These are phyloP conservation scores for Cynopterus brachyotis DNA, from an alignment of 2,113 vertebrate genomes.

Conservation along the genomic window DNA sequence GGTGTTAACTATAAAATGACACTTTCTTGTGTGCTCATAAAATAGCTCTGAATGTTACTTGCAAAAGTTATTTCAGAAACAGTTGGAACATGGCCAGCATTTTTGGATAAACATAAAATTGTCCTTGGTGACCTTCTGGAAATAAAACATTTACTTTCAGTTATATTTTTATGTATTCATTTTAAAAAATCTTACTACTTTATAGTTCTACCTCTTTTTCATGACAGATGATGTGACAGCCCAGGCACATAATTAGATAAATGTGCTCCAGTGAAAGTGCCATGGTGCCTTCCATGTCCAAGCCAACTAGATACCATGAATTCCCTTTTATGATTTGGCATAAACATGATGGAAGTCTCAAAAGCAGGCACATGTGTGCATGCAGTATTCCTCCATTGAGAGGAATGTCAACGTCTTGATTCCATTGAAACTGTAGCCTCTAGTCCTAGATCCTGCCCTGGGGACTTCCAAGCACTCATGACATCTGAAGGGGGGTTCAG, in stretches of 20 bases:
- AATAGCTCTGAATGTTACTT: neutral
- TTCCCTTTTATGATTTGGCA: neutral
- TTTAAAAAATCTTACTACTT: neutral
- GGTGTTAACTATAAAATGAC: neutral
- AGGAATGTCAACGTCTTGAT: no score
- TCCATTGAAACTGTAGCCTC: no score
- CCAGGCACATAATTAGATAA: neutral
- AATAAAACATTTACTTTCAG: neutral
- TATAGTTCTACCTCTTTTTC: neutral
- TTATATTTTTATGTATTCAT: neutral
- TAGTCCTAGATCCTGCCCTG: neutral
- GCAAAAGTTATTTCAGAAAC: neutral
- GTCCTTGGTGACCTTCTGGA: neutral
- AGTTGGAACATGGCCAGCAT: neutral
- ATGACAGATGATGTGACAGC: neutral
- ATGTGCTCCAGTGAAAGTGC: neutral
- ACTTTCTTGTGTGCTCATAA: neutral
- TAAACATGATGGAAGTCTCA: neutral
- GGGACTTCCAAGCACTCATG: neutral
- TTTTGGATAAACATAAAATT: neutral
- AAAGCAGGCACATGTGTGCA: neutral
- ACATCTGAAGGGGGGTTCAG: no score
- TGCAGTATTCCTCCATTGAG: neutral
- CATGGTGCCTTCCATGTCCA: neutral
- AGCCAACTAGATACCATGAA: neutral